phyloP scores from a whole-genome alignment of 2,888 invertebrate species.

The Thereva nobilitata region DNA sequence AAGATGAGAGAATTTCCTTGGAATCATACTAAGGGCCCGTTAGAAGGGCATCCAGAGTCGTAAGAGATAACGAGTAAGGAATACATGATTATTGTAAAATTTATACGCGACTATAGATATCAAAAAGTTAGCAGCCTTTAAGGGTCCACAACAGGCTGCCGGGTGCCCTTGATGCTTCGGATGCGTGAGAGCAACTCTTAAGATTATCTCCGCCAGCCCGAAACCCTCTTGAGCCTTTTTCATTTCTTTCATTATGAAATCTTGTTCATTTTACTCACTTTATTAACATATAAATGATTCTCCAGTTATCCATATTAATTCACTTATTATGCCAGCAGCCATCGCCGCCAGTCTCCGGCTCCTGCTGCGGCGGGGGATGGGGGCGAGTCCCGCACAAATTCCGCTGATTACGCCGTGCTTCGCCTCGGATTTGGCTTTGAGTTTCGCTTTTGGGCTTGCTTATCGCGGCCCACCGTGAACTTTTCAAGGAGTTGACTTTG shows the following conservation, averaged over 20 bases:
- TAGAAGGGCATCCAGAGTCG: constrained; percentile 23
- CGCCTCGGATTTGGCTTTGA: background rate
- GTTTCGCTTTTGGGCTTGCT: too few species aligned
- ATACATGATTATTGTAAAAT: constrained; percentile 38
- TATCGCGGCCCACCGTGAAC: background rate
- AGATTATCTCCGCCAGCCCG: constrained; percentile 31
- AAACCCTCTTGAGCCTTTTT: constrained; percentile 40
- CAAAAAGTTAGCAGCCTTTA: background rate
- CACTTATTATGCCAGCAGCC: constrained; percentile 44
- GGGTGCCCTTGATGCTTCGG: background rate
- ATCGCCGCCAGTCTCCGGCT: constrained; percentile 24
- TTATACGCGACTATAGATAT: constrained; percentile 32
- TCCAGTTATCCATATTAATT: constrained; percentile 47
- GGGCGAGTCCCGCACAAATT: background rate
- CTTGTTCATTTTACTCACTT: constrained; percentile 40
- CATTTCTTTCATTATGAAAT: constrained; percentile 38
- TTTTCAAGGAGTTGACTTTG: constrained; percentile 14
- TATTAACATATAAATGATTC: constrained; percentile 47
- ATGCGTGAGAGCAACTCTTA: constrained; percentile 25
- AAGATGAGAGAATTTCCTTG: constrained; percentile 38
- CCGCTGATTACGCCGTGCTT: constrained; percentile 12
- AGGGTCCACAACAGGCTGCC: too few species aligned
- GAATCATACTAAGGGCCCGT: constrained; percentile 20
- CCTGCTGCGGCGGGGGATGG: background rate
- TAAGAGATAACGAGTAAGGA: constrained; percentile 39